Conservation (phyloP, 2,113 vertebrate genomes). For the Dromaius novaehollandiae region DNA sequence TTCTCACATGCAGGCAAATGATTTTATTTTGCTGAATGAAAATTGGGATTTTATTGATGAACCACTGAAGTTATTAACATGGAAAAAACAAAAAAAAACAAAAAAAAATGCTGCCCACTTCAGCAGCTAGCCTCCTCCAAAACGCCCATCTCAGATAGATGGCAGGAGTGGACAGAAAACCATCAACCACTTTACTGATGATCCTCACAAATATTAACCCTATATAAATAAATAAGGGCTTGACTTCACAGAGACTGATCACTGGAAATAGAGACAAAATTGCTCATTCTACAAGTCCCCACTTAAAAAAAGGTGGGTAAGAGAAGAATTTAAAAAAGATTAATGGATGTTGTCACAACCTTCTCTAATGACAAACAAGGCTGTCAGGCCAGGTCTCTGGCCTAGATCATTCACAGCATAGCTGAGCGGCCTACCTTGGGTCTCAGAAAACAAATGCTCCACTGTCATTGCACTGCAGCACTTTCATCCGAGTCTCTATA, state of each 20-base stretch:
- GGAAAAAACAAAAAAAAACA: background rate
- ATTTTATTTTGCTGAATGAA: background rate
- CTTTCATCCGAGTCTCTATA: background rate
- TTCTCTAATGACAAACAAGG: constrained; percentile 68
- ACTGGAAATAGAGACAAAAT: constrained; percentile 58
- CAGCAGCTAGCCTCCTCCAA: background rate
- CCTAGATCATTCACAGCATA: constrained; percentile 50
- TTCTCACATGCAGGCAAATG: background rate
- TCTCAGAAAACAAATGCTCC: constrained; percentile 44
- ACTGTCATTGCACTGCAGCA: background rate
- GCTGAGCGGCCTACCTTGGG: background rate
- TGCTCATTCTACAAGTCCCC: constrained; percentile 31
- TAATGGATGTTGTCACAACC: constrained; percentile 65
- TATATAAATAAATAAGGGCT: constrained; percentile 43
- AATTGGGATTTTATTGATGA: background rate
- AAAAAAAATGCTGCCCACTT: background rate
- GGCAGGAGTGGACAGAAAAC: constrained; percentile 20
- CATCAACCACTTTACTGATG: background rate
- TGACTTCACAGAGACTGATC: constrained; percentile 52
- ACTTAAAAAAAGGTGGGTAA: constrained; percentile 17
- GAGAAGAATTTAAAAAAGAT: constrained; percentile 66
- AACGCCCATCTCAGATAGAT: background rate
- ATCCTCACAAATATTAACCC: constrained; percentile 42
- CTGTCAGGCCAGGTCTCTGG: constrained; percentile 53
- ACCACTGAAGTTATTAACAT: background rate